These are phyloP conservation scores for Hiodon tergisus DNA, from an alignment of 2,113 vertebrate genomes.

Conservation along the genomic window DNA sequence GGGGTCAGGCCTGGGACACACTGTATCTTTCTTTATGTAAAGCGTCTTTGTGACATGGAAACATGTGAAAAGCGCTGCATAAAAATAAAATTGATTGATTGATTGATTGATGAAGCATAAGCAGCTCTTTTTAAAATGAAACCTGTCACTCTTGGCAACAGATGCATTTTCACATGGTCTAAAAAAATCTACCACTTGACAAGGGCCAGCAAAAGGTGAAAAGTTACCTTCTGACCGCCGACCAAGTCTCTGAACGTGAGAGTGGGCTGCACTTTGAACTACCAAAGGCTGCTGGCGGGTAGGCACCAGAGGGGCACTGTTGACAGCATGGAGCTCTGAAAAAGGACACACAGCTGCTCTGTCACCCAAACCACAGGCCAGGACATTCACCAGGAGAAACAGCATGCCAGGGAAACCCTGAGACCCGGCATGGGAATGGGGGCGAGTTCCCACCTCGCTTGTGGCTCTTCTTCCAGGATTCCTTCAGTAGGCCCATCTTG, in stretches of 20 bases:
- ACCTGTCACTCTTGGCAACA: too few relatives aligned
- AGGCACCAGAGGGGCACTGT: slow-evolving; percentile 68
- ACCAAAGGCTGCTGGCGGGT: slow-evolving; percentile 39
- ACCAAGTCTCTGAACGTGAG: slow-evolving; percentile 49
- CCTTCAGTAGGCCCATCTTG: slow-evolving; percentile 62
- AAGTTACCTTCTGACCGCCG: slow-evolving; percentile 45
- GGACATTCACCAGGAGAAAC: background rate
- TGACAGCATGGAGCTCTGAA: slow-evolving; percentile 78
- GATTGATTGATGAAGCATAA: too few relatives aligned
- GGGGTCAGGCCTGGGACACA: background rate
- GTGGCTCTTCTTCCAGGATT: slow-evolving; percentile 60
- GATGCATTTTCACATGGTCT: too few relatives aligned
- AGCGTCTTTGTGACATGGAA: too few relatives aligned
- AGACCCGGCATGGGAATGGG: background rate
- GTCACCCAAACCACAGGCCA: background rate
- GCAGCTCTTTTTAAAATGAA: too few relatives aligned
- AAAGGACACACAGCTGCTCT: background rate
- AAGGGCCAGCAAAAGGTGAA: too few relatives aligned
- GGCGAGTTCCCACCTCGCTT: slow-evolving; percentile 60
- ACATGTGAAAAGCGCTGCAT: too few relatives aligned
- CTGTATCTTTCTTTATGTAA: too few relatives aligned
- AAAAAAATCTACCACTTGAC: too few relatives aligned
- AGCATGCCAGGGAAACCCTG: background rate
- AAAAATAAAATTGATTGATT: too few relatives aligned
- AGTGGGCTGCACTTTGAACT: slow-evolving; percentile 25